Conservation (phyloP, 2,113 vertebrate species). For the Carlito syrichta region DNA sequence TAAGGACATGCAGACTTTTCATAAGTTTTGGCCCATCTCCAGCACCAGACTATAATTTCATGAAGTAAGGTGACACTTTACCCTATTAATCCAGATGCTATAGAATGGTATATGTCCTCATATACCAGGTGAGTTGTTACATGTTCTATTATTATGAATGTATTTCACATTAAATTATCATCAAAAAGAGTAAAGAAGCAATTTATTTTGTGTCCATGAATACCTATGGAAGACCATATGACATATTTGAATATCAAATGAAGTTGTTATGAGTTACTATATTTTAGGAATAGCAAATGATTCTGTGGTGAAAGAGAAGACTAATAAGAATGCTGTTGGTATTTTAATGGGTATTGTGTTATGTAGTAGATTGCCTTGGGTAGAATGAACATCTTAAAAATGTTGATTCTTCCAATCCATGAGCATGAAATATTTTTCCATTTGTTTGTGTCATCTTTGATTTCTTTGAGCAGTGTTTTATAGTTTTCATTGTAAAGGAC, state of each 20-base stretch:
- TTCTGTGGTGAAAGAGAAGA: slow-evolving; percentile 48
- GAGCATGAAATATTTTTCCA: too few relatives aligned
- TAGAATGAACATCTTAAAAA: too few relatives aligned
- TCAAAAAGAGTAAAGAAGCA: slow-evolving; percentile 57
- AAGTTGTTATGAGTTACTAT: slow-evolving; percentile 62
- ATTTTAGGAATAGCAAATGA: slow-evolving; percentile 64
- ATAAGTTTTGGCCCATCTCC: background rate
- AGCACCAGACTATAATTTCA: background rate
- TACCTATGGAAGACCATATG: slow-evolving; percentile 61
- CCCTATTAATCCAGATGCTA: slow-evolving; percentile 44
- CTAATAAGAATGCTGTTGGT: too few relatives aligned
- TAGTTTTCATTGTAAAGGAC: too few relatives aligned
- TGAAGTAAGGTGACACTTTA: background rate
- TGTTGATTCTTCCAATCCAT: too few relatives aligned
- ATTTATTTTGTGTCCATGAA: slow-evolving; percentile 65
- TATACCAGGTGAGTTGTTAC: slow-evolving; percentile 24
- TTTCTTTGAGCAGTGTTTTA: too few relatives aligned
- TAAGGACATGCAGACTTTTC: background rate
- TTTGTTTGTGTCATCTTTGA: too few relatives aligned
- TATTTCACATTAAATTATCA: slow-evolving; percentile 63
- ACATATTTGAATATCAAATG: slow-evolving; percentile 69
- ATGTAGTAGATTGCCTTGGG: too few relatives aligned
- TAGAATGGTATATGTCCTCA: background rate
- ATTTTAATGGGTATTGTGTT: too few relatives aligned
- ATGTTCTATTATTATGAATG: slow-evolving; percentile 14